Conservation (phyloP, 2,113 vertebrate genomes). For the Thamnophis sirtalis region DNA sequence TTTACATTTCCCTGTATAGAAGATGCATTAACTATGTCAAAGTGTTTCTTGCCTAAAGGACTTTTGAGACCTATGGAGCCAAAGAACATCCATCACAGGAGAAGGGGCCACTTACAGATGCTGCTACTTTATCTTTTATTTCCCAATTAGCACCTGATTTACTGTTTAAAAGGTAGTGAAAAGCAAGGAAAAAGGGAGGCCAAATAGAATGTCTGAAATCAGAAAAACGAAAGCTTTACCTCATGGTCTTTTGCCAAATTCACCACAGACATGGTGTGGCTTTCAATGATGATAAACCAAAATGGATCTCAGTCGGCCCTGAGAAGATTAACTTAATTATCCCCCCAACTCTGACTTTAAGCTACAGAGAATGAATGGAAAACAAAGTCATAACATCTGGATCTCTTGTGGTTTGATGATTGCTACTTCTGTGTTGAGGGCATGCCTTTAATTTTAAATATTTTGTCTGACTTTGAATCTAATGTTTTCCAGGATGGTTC, state of each 20-base stretch:
- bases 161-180: background rate
- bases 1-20: background rate
- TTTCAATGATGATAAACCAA: background rate
- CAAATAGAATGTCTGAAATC: fast-evolving
- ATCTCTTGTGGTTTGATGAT: background rate
- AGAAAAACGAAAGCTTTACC: background rate
- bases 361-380: background rate
- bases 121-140: background rate
- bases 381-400: background rate
- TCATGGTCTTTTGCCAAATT: fast-evolving
- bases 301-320: background rate
- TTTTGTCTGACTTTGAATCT: background rate
- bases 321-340: background rate
- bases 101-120: background rate
- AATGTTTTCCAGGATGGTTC: background rate
- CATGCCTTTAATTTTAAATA: background rate
- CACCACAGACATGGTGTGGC: fast-evolving
- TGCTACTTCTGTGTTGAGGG: background rate
- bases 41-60: background rate
- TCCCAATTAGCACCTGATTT: background rate
- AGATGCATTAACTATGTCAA: background rate
- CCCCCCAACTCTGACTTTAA: background rate
- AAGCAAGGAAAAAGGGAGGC: background rate
- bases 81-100: background rate
- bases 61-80: background rate